Evolutionary conservation across 2,113 vertebrate genomes (phyloP).

Genomic region (Oxyruncus cristatus): DNA sequence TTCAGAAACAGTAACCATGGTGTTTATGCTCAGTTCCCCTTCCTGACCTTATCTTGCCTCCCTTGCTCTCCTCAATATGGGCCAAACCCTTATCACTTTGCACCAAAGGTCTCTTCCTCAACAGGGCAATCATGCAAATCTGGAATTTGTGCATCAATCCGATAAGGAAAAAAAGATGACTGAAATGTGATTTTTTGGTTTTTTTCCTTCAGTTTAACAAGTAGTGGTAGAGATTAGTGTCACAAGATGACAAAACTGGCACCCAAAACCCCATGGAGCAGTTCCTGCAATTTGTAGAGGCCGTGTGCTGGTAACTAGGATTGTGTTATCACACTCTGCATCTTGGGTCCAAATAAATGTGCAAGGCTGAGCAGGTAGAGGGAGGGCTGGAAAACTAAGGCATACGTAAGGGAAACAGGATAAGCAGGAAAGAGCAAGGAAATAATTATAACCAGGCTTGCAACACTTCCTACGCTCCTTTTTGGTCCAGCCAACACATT

Average conservation of each 20-base stretch:
- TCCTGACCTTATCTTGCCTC: slow-evolving; percentile 25
- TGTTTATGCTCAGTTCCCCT: slow-evolving; percentile 27
- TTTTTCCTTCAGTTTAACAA: neutral
- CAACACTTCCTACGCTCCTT: slow-evolving; percentile 26
- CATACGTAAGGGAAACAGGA: neutral
- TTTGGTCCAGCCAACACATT: slow-evolving; percentile 39
- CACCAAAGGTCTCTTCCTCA: neutral
- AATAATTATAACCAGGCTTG: slow-evolving; percentile 34
- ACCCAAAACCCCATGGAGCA: neutral
- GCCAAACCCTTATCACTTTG: slow-evolving; percentile 21
- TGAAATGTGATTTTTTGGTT: neutral
- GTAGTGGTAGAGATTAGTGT: neutral
- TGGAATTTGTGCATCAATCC: neutral
- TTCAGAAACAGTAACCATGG: slow-evolving; percentile 37
- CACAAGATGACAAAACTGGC: neutral
- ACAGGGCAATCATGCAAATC: neutral
- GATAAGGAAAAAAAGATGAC: neutral
- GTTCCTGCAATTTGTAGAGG: neutral
- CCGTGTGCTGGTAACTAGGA: rapidly evolving
- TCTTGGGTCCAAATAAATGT: neutral
- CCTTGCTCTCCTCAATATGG: neutral
- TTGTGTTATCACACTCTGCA: neutral
- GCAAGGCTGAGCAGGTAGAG: neutral
- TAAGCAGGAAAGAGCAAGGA: slow-evolving; percentile 31
- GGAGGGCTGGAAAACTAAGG: neutral